These are phyloP conservation scores for Hassar affinis DNA, from an alignment of 2,113 vertebrate genomes.

Conservation along the genomic window DNA sequence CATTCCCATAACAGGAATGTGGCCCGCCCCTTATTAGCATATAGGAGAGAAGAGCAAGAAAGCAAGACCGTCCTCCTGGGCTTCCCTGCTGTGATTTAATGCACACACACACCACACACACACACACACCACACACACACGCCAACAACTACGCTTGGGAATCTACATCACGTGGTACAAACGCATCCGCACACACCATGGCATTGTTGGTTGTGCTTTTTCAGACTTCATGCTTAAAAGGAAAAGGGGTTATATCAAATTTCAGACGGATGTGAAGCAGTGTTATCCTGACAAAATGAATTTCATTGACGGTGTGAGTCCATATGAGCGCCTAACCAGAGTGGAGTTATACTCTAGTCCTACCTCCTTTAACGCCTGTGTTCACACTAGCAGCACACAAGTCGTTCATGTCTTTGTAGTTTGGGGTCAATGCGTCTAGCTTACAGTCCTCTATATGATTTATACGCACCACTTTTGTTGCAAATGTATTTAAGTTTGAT, in stretches of 20 bases:
- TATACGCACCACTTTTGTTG: background rate
- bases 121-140: slow-evolving; percentile 24
- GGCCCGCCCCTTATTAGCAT: slow-evolving; percentile 28
- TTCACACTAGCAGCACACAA: background rate
- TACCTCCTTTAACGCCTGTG: background rate
- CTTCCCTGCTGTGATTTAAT: background rate
- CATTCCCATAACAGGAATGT: background rate
- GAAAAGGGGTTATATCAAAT: background rate
- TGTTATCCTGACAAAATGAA: background rate
- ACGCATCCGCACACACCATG: background rate
- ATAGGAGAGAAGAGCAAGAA: background rate
- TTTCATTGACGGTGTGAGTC: background rate
- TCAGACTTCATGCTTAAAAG: background rate
- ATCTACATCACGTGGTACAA: background rate
- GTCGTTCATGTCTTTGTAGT: background rate
- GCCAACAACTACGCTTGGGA: background rate
- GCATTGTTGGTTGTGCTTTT: background rate
- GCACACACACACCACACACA: background rate
- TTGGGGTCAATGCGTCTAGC: background rate
- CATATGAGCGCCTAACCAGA: background rate
- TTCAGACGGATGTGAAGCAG: background rate
- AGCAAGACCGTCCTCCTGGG: background rate
- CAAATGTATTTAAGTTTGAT: background rate
- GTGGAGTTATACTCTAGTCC: background rate
- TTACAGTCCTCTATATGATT: background rate